phyloP scores from a whole-genome alignment of 2,113 vertebrate genomes.

The Rhombomys opimus region DNA sequence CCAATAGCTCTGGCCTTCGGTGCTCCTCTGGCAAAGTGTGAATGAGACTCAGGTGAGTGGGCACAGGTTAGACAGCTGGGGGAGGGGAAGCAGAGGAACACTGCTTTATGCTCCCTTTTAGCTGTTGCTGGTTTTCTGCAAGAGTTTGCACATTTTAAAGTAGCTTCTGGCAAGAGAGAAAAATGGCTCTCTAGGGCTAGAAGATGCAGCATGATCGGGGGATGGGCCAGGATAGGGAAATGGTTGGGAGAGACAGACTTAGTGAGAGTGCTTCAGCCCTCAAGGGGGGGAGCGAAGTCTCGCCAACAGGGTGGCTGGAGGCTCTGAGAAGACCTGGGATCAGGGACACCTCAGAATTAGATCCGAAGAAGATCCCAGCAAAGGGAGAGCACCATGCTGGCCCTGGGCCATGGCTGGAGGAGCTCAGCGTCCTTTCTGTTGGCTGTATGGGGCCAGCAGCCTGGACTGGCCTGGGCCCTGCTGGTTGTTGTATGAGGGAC shows the following conservation, averaged over 20 bases:
- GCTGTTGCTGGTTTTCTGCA: neutral
- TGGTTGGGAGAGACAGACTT: neutral
- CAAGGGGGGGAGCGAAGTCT: neutral
- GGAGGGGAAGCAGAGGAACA: neutral
- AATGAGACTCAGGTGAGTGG: neutral
- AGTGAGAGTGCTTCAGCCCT: neutral
- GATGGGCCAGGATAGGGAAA: neutral
- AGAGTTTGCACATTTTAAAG: conserved; percentile 49
- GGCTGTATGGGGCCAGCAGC: neutral
- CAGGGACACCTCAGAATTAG: neutral
- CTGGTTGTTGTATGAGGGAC: neutral
- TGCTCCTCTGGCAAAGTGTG: neutral
- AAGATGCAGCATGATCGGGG: neutral
- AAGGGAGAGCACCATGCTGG: neutral
- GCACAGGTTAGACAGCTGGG: neutral
- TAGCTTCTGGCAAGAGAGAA: conserved; percentile 46
- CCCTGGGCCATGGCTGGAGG: neutral
- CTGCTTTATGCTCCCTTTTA: neutral
- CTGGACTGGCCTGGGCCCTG: neutral
- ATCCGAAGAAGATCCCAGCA: neutral
- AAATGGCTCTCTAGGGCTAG: neutral
- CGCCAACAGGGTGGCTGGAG: neutral
- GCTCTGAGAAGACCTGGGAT: neutral
- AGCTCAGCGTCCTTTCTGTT: neutral
- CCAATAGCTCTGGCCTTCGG: neutral